These are phyloP conservation scores for Ditylenchus dipsaci DNA, from an alignment of 1,140 invertebrate genomes.

Conservation along the genomic window DNA sequence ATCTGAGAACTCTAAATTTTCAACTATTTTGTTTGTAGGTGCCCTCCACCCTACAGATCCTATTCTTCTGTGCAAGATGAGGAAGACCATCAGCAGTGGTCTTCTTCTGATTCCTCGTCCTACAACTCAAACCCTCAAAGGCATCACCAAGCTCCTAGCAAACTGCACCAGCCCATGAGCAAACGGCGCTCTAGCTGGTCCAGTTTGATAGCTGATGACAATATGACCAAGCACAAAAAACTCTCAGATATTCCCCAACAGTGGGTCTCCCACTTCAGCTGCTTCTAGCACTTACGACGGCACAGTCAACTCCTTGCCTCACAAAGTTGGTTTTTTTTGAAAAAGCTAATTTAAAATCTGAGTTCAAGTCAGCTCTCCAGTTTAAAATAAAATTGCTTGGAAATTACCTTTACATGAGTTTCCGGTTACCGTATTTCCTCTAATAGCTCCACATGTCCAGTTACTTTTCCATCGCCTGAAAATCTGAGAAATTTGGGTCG, in stretches of 20 bases:
- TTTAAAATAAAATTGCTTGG: too few relatives aligned
- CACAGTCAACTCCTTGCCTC: neutral
- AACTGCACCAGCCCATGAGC: neutral
- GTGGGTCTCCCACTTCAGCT: slow-evolving; percentile 1
- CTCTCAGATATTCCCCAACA: neutral
- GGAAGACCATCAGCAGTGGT: neutral
- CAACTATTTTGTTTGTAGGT: neutral
- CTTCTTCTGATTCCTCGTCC: neutral
- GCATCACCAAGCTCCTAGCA: neutral
- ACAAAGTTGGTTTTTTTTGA: neutral
- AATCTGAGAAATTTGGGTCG: too few relatives aligned
- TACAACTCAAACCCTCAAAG: neutral
- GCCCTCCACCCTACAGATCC: neutral
- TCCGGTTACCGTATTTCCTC: too few relatives aligned
- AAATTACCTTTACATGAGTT: too few relatives aligned
- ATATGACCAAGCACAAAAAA: neutral
- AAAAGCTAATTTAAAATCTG: neutral
- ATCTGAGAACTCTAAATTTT: too few relatives aligned
- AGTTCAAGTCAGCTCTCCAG: too few relatives aligned
- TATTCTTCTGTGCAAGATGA: neutral
- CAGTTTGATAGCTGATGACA: slow-evolving; percentile 10
- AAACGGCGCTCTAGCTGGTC: slow-evolving; percentile 17
- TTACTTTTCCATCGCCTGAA: too few relatives aligned
- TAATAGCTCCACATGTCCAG: too few relatives aligned
- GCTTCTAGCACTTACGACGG: neutral